A percentile compares a stretch with the other conserved stretches of the same genome.
phyloP scores from a whole-genome alignment of 2,888 invertebrate genomes.

The Caenorhabditis sp. region DNA sequence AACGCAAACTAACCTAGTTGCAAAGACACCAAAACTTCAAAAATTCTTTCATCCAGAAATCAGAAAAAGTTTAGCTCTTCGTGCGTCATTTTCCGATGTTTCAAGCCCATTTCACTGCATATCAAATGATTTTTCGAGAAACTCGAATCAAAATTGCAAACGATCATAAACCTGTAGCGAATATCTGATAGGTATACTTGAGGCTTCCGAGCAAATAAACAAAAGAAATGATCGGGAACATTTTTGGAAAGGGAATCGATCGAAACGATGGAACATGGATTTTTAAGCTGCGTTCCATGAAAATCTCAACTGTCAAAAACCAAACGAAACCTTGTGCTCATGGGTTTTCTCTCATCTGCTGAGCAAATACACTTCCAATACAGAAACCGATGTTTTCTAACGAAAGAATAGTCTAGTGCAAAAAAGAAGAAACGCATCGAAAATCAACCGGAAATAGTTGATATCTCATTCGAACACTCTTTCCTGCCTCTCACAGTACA shows the following conservation, averaged over 20 bases:
- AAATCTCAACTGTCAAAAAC: conserved; percentile 5
- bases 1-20: not conserved
- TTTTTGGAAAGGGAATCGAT: not conserved
- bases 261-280: not conserved
- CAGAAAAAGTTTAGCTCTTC: not conserved
- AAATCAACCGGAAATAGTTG: conserved; percentile 15
- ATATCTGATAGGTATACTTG: not conserved
- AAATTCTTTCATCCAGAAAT: conserved; percentile 2
- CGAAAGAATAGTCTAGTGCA: conserved; percentile 16
- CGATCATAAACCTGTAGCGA: not conserved
- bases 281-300: not conserved
- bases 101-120: conserved; percentile 16
- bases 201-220: not conserved
- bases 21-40: not conserved
- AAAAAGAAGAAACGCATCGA: conserved; percentile 4
- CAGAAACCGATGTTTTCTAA: conserved; percentile 14
- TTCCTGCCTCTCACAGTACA: not conserved
- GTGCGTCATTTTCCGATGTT: conserved; percentile 12
- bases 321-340: conserved; percentile 14
- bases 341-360: conserved; percentile 18
- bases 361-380: conserved; percentile 16
- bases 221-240: not conserved
- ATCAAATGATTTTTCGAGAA: not conserved
- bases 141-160: not conserved
- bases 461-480: conserved; percentile 12